phyloP scores from a whole-genome alignment of 2,113 vertebrate species.

The Okapia johnstoni region DNA sequence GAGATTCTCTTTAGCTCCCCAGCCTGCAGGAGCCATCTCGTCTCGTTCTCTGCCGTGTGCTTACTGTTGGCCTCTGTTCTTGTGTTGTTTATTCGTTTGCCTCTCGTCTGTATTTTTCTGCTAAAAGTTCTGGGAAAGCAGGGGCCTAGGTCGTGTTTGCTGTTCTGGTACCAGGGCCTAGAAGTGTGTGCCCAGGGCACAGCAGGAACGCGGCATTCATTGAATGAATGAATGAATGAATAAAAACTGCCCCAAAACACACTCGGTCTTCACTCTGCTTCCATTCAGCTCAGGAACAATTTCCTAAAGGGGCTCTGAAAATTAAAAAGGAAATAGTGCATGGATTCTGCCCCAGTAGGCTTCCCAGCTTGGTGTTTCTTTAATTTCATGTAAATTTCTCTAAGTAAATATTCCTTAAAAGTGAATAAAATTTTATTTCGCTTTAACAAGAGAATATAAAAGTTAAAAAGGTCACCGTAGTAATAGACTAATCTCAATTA shows the following conservation, averaged over 20 bases:
- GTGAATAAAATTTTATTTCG: conserved; percentile 93
- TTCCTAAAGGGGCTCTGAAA: conserved; percentile 43
- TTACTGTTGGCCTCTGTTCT: not conserved
- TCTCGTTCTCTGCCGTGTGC: not conserved
- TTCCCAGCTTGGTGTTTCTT: conserved; percentile 76
- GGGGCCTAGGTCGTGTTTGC: not conserved
- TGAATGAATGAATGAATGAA: not conserved
- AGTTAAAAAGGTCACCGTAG: conserved; percentile 97
- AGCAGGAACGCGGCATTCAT: not conserved
- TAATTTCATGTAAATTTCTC: conserved; percentile 84
- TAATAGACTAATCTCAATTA: conserved; percentile 99
- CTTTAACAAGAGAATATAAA: conserved; percentile 96
- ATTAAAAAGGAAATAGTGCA: conserved; percentile 34
- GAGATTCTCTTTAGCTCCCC: not conserved
- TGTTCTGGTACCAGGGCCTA: not conserved
- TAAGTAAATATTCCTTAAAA: conserved; percentile 90
- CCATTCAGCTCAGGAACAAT: not conserved
- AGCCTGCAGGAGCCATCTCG: not conserved
- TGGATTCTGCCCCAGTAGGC: conserved; percentile 10
- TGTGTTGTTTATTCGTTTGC: not conserved
- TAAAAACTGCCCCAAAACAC: not conserved
- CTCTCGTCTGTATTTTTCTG: not conserved
- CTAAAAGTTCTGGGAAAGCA: not conserved
- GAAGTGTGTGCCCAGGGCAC: not conserved
- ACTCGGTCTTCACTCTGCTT: not conserved